phyloP scores from a whole-genome alignment of 2,113 vertebrate genomes.

The Corynorhinus townsendii region DNA sequence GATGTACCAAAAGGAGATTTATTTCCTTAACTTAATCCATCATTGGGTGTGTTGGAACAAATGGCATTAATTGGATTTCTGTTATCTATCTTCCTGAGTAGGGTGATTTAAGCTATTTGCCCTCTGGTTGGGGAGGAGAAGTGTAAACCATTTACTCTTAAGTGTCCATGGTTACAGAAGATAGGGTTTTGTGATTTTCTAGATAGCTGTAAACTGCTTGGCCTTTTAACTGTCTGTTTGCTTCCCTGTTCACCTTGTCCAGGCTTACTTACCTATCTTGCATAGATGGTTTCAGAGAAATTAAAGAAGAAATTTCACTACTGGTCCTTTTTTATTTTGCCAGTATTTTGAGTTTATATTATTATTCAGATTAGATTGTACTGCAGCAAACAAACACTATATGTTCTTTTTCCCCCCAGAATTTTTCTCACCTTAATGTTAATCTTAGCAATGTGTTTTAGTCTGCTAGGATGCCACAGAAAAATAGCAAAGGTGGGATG shows the following conservation, averaged over 20 bases:
- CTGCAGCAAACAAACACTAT: not conserved
- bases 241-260: not conserved
- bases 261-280: not conserved
- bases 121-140: not conserved
- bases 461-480: not conserved
- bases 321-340: not conserved
- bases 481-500: not conserved
- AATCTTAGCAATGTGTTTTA: not conserved
- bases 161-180: not conserved
- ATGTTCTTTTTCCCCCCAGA: not conserved
- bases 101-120: not conserved
- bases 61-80: not conserved
- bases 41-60: not conserved
- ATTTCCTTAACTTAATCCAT: not conserved
- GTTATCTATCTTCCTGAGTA: not conserved
- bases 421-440: conserved; percentile 2
- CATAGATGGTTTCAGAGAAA: not conserved
- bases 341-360: conserved; percentile 14
- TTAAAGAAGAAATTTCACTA: not conserved
- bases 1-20: not conserved
- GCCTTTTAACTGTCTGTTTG: not conserved
- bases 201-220: not conserved
- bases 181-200: not conserved
- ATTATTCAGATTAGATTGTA: not conserved
- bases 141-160: not conserved